Conservation (phyloP, 2,113 vertebrate genomes). For the Physeter macrocephalus region DNA sequence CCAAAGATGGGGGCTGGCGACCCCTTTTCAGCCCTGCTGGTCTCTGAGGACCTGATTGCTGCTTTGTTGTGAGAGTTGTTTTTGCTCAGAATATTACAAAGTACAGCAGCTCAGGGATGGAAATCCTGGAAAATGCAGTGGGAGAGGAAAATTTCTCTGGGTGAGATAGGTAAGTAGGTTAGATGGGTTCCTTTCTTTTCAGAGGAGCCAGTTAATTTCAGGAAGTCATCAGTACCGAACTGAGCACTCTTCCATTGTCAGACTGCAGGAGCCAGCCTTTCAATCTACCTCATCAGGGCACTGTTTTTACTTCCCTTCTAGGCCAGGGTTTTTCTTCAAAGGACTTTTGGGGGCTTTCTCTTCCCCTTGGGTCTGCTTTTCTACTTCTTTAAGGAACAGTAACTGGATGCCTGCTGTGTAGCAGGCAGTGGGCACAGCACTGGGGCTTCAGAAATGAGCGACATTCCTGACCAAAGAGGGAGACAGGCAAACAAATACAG, state of each 20-base stretch:
- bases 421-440: neutral
- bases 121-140: neutral
- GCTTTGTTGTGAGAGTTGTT: neutral
- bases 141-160: constrained; percentile 2
- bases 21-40: neutral
- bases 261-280: neutral
- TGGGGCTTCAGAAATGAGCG: neutral
- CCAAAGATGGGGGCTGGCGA: neutral
- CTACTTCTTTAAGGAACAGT: neutral
- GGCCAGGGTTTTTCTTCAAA: neutral
- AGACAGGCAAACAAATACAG: neutral
- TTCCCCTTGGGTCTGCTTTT: neutral
- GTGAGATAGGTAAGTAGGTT: neutral
- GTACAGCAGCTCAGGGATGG: neutral
- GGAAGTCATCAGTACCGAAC: neutral
- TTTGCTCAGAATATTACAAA: neutral
- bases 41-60: neutral
- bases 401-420: neutral
- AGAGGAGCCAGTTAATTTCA: neutral
- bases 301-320: neutral
- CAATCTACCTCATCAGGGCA: neutral
- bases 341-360: neutral
- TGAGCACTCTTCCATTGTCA: neutral
- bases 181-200: neutral
- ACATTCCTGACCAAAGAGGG: neutral